These are phyloP conservation scores for human (Homo sapiens) DNA, from an alignment of 2,113 vertebrate species.

Conservation along the genomic window DNA sequence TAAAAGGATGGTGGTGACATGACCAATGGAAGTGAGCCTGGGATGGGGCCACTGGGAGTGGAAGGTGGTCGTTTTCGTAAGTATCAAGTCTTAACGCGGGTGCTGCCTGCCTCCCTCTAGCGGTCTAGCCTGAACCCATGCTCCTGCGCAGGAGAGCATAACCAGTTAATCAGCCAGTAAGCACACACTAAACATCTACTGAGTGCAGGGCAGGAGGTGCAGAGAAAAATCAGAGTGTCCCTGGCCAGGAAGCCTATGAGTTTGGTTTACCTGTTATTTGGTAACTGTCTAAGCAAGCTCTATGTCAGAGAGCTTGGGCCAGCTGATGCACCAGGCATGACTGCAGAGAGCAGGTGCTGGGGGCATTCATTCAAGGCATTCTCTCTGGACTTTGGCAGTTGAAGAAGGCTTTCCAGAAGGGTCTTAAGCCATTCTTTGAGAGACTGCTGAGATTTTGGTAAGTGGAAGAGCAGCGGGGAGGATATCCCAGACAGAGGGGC, in stretches of 20 bases:
- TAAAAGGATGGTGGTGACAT: neutral
- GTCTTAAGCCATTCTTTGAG: neutral
- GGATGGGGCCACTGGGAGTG: neutral
- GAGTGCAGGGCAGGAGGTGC: neutral
- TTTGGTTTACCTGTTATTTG: neutral
- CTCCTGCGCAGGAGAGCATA: neutral
- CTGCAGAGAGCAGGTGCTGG: neutral
- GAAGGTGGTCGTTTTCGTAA: neutral
- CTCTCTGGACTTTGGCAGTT: neutral
- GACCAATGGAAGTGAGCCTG: neutral
- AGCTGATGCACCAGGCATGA: neutral
- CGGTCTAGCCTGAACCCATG: neutral
- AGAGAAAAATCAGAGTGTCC: neutral
- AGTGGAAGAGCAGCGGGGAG: neutral
- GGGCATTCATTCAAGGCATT: neutral
- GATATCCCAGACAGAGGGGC: neutral
- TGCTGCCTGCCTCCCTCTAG: neutral
- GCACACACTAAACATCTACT: neutral
- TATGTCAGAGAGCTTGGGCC: neutral
- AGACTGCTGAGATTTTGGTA: neutral
- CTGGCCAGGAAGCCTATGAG: neutral
- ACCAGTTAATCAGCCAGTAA: neutral
- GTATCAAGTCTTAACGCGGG: neutral
- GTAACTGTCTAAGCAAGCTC: neutral
- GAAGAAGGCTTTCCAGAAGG: neutral